Conservation (phyloP, 2,113 vertebrate genomes). For the human (Homo sapiens) region GRCh38 chr7:101922001-101922500, state of each 20-base stretch:
- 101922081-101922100: too few relatives aligned
- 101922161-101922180: neutral
- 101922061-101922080: too few relatives aligned
- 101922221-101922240: neutral
- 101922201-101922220: neutral
- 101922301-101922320: neutral
- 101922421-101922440: neutral
- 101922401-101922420: neutral
- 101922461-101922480: neutral
- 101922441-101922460: neutral
- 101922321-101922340: neutral
- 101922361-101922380: neutral
- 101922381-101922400: neutral
- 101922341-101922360: neutral
- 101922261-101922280: neutral
- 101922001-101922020: too few relatives aligned
- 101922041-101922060: too few relatives aligned
- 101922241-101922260: constrained; percentile 21
- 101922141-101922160: neutral
- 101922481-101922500: neutral
- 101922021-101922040: too few relatives aligned
- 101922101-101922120: too few relatives aligned
- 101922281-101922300: neutral
- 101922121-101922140: neutral
- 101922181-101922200: neutral